Conservation (phyloP, 2,888 invertebrate genomes). For the Limnephilus marmoratus region DNA sequence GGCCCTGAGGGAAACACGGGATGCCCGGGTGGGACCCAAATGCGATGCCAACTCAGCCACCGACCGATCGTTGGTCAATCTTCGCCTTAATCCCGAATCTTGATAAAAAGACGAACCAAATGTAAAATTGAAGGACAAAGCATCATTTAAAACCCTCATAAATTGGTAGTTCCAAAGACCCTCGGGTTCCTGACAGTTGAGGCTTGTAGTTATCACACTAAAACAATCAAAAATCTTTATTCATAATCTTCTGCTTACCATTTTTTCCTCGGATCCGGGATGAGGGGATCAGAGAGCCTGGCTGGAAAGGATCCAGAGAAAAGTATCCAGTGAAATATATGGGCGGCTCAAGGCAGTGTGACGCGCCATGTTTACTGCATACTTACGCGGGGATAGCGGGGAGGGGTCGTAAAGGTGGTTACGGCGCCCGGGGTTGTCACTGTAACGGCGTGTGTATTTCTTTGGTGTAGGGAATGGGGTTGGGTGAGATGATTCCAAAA, state of each 20-base stretch:
- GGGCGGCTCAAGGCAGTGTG: slow-evolving; percentile 62
- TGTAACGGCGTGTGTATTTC: slow-evolving; percentile 21
- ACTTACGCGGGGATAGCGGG: slow-evolving; percentile 40
- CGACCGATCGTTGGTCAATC: no score
- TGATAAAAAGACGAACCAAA: not conserved
- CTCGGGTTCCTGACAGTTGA: not conserved
- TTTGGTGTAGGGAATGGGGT: slow-evolving; percentile 8
- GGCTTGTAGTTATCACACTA: not conserved
- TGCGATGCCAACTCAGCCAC: no score
- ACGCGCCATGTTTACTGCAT: slow-evolving; percentile 53
- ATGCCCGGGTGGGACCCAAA: no score
- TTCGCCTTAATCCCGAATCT: no score
- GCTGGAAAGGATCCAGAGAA: slow-evolving; percentile 7
- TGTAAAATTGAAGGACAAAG: not conserved
- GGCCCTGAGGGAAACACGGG: no score
- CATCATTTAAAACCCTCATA: not conserved
- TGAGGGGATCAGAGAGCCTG: not conserved
- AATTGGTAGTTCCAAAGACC: not conserved
- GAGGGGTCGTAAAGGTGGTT: slow-evolving; percentile 44
- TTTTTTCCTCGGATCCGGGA: not conserved
- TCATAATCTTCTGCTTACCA: not conserved
- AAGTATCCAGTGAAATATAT: slow-evolving; percentile 60
- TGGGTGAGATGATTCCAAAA: slow-evolving; percentile 12
- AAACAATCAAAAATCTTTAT: not conserved
- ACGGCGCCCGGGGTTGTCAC: slow-evolving; percentile 9